Percentiles rank a stretch among this genome's conserved stretches.
These are phyloP conservation scores for Drosophila eugracilis DNA, from an alignment of 1,140 invertebrate genomes.

Conservation along the genomic window DNA sequence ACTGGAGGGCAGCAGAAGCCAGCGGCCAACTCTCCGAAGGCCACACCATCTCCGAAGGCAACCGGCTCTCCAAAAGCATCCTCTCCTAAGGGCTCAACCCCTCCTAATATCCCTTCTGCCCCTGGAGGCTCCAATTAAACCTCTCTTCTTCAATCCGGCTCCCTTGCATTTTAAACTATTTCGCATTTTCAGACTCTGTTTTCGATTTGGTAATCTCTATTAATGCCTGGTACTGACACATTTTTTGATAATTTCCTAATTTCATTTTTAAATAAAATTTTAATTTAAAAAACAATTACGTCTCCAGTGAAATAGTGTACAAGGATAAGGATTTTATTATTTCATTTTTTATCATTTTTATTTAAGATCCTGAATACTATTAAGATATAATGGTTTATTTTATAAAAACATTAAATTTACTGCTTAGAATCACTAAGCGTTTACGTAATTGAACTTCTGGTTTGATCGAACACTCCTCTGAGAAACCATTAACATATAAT, in stretches of 20 bases:
- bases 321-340: no score
- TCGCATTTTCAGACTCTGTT: conserved; percentile 61
- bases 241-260: conserved; percentile 35
- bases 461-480: not conserved
- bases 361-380: no score
- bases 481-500: not conserved
- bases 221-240: conserved; percentile 16
- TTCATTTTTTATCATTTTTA: not conserved
- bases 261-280: conserved; percentile 45
- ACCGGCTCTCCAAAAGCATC: conserved; percentile 43
- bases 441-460: not conserved
- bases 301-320: no score
- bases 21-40: conserved; percentile 46
- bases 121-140: conserved; percentile 48
- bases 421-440: not conserved
- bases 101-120: conserved; percentile 27
- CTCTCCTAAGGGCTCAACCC: conserved; percentile 54
- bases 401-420: no score
- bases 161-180: conserved; percentile 33
- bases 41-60: conserved; percentile 50
- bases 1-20: conserved; percentile 55
- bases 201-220: conserved; percentile 18
- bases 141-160: conserved; percentile 26
- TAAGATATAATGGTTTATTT: no score
- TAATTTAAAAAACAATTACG: conserved; percentile 2